Conservation (phyloP, 2,113 vertebrate species). For the Pterocles gutturalis region DNA sequence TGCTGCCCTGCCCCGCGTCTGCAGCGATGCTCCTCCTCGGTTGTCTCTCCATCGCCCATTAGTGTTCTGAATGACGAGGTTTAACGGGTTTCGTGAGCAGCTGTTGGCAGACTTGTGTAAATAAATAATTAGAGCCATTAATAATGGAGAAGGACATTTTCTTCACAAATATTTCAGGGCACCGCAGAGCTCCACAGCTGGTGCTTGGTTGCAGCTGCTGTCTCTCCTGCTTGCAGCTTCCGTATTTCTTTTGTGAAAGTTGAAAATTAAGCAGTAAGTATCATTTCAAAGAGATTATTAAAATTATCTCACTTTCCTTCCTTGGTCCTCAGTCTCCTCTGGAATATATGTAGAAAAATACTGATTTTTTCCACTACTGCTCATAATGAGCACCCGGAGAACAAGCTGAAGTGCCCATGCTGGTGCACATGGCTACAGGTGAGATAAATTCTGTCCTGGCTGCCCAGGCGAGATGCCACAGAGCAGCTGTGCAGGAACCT, state of each 20-base stretch:
- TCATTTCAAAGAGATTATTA: rapidly evolving
- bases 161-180: neutral
- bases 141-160: conserved; percentile 27
- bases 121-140: conserved; percentile 46
- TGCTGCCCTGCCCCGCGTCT: neutral
- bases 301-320: neutral
- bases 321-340: neutral
- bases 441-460: neutral
- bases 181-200: rapidly evolving
- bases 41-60: neutral
- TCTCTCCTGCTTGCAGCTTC: neutral
- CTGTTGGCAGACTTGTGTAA: neutral
- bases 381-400: neutral
- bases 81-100: neutral
- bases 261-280: neutral
- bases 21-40: neutral
- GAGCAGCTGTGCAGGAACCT: rapidly evolving
- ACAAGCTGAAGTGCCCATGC: neutral
- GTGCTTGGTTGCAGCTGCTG: neutral
- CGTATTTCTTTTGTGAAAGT: neutral
- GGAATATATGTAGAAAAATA: rapidly evolving
- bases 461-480: neutral
- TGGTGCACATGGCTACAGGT: neutral
- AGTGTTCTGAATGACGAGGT: neutral
- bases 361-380: neutral